These are phyloP conservation scores for Cotesia chilonis DNA, from an alignment of 1,140 invertebrate species.

Conservation along the genomic window DNA sequence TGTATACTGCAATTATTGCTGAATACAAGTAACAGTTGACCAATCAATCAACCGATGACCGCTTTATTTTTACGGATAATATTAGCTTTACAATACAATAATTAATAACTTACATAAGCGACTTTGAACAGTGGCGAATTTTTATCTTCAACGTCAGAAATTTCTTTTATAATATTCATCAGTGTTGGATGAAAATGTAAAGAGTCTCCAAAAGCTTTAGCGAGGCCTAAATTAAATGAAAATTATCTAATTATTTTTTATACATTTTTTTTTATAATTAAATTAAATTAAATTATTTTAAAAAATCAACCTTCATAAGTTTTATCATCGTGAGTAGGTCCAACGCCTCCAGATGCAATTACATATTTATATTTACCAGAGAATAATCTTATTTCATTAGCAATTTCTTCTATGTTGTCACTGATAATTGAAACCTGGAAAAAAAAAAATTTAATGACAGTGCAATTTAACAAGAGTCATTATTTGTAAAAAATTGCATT, in stretches of 20 bases:
- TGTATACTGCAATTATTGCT: not conserved
- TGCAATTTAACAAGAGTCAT: no score
- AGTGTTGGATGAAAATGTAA: conserved; percentile 71
- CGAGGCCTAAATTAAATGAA: conserved; percentile 63
- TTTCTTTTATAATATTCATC: conserved; percentile 67
- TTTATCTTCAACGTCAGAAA: conserved; percentile 55
- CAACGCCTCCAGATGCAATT: conserved; percentile 82
- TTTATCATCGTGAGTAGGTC: conserved; percentile 86
- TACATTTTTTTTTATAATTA: no score
- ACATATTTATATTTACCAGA: conserved; percentile 73
- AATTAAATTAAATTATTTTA: not conserved
- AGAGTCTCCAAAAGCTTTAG: conserved; percentile 74
- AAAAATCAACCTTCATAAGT: conserved; percentile 74
- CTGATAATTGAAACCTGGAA: conserved; percentile 74
- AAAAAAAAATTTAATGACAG: conserved; percentile 16
- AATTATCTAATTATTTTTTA: no score
- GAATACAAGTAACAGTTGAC: not conserved
- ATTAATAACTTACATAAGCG: conserved; percentile 54
- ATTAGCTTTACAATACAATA: no score
- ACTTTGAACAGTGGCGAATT: conserved; percentile 65
- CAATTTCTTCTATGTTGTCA: conserved; percentile 77
- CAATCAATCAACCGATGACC: no score
- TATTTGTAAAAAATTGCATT: no score
- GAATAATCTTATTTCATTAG: conserved; percentile 73
- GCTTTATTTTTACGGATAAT: no score